Percentiles rank a stretch among this genome's conserved stretches.
Conservation (phyloP, 92 coral and sea anemone genomes). For the Bergia sp. region DNA sequence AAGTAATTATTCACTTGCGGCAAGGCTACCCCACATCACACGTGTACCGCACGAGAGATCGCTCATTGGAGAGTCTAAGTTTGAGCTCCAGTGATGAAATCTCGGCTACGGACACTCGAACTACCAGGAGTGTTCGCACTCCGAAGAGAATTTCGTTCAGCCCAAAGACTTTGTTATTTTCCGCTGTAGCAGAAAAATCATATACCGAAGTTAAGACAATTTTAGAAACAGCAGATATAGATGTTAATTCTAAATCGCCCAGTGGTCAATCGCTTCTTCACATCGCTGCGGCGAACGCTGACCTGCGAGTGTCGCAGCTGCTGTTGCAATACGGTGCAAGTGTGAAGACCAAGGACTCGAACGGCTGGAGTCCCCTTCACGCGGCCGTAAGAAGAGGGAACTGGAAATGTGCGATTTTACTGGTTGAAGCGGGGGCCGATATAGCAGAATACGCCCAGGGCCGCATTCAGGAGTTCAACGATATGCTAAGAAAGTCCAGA, state of each 20-base stretch:
- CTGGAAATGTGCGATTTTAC: conserved; percentile 87
- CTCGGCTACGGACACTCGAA: conserved; percentile 47
- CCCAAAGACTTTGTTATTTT: conserved; percentile 70
- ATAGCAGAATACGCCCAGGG: conserved; percentile 76
- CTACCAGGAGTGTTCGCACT: conserved; percentile 49
- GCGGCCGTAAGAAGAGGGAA: conserved; percentile 78
- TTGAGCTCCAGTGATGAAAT: conserved; percentile 55
- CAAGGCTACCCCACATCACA: conserved; percentile 55
- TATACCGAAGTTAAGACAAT: conserved; percentile 69
- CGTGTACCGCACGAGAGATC: conserved; percentile 12
- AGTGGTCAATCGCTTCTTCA: conserved; percentile 86
- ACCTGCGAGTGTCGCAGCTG: conserved; percentile 67
- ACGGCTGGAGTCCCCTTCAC: conserved; percentile 84
- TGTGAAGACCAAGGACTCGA: conserved; percentile 61
- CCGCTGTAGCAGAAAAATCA: conserved; percentile 82
- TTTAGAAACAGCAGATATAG: conserved; percentile 66
- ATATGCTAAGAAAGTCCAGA: conserved; percentile 66
- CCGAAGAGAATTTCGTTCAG: conserved; percentile 77
- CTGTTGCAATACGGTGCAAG: conserved; percentile 78
- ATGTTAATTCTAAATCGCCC: conserved; percentile 77
- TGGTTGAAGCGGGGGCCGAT: conserved; percentile 87
- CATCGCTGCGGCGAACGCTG: conserved; percentile 89
- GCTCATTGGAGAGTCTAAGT: conserved; percentile 2
- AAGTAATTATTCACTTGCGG: conserved; percentile 72
- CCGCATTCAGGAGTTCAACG: conserved; percentile 78